A percentile compares a stretch with the other conserved stretches of the same genome.
Evolutionary conservation across 1,140 invertebrate species (phyloP).

Genomic region (Bombus confusus): DNA sequence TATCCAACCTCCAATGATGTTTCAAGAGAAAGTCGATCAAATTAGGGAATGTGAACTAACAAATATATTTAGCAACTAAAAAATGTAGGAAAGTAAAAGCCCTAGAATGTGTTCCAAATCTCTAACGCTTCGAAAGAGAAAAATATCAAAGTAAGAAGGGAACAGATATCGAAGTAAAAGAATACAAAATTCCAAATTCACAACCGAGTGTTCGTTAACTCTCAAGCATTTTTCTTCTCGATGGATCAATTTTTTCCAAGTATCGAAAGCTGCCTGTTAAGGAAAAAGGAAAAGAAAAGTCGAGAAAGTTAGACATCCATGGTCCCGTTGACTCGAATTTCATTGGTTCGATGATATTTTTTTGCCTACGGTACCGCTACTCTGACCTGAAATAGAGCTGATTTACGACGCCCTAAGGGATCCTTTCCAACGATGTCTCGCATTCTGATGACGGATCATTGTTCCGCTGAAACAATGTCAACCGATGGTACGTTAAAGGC

Average conservation of each 20-base stretch:
- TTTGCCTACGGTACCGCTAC: constrained; percentile 6
- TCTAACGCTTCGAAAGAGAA: not conserved
- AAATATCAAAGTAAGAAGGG: not conserved
- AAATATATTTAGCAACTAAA: no score
- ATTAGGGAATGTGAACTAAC: no score
- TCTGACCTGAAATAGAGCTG: constrained; percentile 11
- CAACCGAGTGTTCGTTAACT: not conserved
- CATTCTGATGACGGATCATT: not conserved
- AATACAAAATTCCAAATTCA: not conserved
- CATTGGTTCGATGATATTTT: not conserved
- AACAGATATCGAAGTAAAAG: not conserved
- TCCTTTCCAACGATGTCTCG: not conserved
- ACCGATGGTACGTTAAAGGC: constrained; percentile 11
- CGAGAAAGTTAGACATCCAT: not conserved
- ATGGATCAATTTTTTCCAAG: not conserved
- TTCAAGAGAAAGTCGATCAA: not conserved
- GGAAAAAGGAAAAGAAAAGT: not conserved
- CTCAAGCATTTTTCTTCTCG: not conserved
- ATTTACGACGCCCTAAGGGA: constrained; percentile 34
- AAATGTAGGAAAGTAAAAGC: not conserved
- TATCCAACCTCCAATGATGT: no score
- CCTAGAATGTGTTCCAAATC: not conserved
- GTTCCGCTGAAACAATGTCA: constrained; percentile 15
- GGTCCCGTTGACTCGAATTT: constrained; percentile 31
- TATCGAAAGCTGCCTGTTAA: not conserved